phyloP scores from a whole-genome alignment of 2,113 vertebrate genomes.

The Mustela nigripes region DNA sequence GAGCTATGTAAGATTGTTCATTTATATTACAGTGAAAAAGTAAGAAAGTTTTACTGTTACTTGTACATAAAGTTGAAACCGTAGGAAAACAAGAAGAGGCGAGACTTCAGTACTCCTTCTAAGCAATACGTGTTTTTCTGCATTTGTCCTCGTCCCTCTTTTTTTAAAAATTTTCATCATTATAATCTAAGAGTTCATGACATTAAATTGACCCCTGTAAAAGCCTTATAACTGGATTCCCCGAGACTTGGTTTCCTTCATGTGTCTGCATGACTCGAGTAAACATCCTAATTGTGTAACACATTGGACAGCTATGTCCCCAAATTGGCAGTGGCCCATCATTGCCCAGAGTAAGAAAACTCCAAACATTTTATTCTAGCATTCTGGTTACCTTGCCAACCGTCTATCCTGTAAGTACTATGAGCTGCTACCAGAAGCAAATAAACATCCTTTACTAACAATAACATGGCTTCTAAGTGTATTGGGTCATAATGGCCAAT shows the following conservation, averaged over 20 bases:
- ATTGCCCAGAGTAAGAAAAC: not conserved
- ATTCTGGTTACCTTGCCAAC: not conserved
- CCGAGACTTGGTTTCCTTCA: not conserved
- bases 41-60: not conserved
- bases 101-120: not conserved
- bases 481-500: not conserved
- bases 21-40: conserved; percentile 60
- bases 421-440: not conserved
- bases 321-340: not conserved
- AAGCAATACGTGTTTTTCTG: not conserved
- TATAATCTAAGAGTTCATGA: not conserved
- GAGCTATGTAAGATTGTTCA: conserved; percentile 59
- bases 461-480: not conserved
- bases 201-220: not conserved
- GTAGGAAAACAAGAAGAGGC: not conserved
- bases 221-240: not conserved
- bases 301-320: not conserved
- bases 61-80: conserved; percentile 4
- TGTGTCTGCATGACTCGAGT: not conserved
- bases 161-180: not conserved
- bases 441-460: not conserved
- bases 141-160: not conserved
- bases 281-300: not conserved
- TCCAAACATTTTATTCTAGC: not conserved
- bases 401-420: not conserved